These are phyloP conservation scores for Mesocricetus auratus DNA, from an alignment of 2,113 vertebrate genomes.

Conservation along the genomic window DNA sequence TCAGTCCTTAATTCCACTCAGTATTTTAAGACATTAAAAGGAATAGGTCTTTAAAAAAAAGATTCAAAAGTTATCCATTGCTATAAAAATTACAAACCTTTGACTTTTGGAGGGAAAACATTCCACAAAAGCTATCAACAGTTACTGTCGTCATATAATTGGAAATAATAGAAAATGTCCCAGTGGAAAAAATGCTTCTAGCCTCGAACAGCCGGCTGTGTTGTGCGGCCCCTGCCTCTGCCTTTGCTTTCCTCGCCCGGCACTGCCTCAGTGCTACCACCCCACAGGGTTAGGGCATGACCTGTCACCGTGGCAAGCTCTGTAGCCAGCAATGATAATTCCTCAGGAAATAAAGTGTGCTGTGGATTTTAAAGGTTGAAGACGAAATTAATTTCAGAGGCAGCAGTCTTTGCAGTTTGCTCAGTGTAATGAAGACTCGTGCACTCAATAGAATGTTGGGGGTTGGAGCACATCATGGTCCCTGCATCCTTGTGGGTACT, in stretches of 20 bases:
- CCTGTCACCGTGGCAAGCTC: not conserved
- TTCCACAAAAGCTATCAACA: not conserved
- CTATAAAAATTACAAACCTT: not conserved
- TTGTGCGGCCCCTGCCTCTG: not conserved
- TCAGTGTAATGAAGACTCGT: not conserved
- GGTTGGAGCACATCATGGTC: not conserved
- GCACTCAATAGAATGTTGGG: not conserved
- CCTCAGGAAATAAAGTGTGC: not conserved
- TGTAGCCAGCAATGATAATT: not conserved
- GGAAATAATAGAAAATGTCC: not conserved
- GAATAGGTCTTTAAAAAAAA: not conserved
- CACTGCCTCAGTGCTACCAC: rapidly evolving
- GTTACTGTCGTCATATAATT: rapidly evolving
- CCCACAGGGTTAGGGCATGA: rapidly evolving
- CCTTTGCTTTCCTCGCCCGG: not conserved
- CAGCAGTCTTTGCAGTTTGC: not conserved
- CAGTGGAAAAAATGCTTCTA: not conserved
- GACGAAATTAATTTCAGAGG: not conserved
- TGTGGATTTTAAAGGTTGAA: not conserved
- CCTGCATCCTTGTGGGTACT: rapidly evolving
- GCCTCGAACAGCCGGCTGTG: rapidly evolving
- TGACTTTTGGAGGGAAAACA: not conserved
- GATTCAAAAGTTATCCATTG: not conserved
- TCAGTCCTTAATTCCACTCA: not conserved
- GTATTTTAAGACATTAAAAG: not conserved